These are phyloP conservation scores for Aricia artaxerxes DNA, from an alignment of 2,888 invertebrate genomes.

Conservation along the genomic window DNA sequence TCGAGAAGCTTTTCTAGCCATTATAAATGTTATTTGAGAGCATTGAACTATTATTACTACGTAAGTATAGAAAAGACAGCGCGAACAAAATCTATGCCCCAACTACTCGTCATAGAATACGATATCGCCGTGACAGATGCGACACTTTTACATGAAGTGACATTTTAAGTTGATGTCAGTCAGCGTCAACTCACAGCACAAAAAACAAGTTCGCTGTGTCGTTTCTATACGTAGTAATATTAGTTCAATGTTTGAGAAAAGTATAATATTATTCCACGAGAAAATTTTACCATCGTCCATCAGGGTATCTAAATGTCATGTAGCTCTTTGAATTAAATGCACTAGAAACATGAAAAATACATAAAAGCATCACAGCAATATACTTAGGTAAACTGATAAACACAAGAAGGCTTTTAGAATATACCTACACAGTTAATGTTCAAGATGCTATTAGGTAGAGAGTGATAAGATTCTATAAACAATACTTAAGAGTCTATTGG, in stretches of 20 bases:
- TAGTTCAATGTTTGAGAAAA: too few species aligned
- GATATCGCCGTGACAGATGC: too few species aligned
- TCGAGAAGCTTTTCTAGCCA: too few species aligned
- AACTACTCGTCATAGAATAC: too few species aligned
- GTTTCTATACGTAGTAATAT: too few species aligned
- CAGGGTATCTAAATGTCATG: background rate
- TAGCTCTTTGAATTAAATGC: background rate
- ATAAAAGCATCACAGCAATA: background rate
- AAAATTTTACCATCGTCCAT: background rate
- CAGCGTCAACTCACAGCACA: too few species aligned
- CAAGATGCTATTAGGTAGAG: background rate
- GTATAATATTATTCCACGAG: background rate
- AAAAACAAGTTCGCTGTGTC: too few species aligned
- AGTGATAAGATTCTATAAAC: background rate
- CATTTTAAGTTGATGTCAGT: too few species aligned
- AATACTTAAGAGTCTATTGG: background rate
- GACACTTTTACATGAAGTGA: too few species aligned
- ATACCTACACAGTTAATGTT: background rate
- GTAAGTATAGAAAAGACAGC: too few species aligned
- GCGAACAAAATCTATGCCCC: too few species aligned
- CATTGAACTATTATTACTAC: too few species aligned
- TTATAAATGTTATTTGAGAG: background rate
- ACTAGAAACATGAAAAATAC: constrained; percentile 1
- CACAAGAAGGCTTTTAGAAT: constrained; percentile 16
- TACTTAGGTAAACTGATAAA: background rate